Conservation (phyloP, 1,140 invertebrate species). For the Drosophila athabasca region DNA sequence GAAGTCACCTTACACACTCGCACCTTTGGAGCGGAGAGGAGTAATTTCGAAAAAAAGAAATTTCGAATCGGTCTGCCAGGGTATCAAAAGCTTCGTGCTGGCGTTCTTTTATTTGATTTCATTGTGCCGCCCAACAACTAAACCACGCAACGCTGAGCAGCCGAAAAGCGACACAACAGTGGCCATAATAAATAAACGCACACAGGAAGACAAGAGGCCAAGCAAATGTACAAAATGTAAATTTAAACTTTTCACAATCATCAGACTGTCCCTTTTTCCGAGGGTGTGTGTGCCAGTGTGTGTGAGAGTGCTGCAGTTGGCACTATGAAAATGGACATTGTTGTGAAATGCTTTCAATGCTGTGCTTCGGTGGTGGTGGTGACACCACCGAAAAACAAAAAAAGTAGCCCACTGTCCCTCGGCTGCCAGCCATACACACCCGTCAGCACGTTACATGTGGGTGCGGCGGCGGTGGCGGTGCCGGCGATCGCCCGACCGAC, state of each 20-base stretch:
- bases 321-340: constrained; percentile 74
- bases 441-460: constrained; percentile 66
- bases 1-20: neutral
- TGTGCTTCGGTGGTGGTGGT: constrained; percentile 35
- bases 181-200: constrained; percentile 60
- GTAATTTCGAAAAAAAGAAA: too few relatives aligned
- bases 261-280: constrained; percentile 44
- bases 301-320: constrained; percentile 57
- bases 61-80: too few relatives aligned
- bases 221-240: constrained; percentile 71
- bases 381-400: constrained; percentile 69
- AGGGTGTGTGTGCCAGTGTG: constrained; percentile 14
- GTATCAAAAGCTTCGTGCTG: constrained; percentile 8
- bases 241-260: constrained; percentile 77
- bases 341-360: constrained; percentile 78
- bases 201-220: constrained; percentile 40
- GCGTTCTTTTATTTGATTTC: constrained; percentile 48
- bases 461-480: constrained; percentile 35
- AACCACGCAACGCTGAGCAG: constrained; percentile 65
- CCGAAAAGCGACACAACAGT: constrained; percentile 55
- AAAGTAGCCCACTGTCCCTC: constrained; percentile 46
- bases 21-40: too few relatives aligned
- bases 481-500: constrained; percentile 57
- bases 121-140: constrained; percentile 9
- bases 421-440: constrained; percentile 3